Base-by-base conservation (phyloP, 2,797 vertebrate genomes). In the Lindbergichthys nudifrons region DNA sequence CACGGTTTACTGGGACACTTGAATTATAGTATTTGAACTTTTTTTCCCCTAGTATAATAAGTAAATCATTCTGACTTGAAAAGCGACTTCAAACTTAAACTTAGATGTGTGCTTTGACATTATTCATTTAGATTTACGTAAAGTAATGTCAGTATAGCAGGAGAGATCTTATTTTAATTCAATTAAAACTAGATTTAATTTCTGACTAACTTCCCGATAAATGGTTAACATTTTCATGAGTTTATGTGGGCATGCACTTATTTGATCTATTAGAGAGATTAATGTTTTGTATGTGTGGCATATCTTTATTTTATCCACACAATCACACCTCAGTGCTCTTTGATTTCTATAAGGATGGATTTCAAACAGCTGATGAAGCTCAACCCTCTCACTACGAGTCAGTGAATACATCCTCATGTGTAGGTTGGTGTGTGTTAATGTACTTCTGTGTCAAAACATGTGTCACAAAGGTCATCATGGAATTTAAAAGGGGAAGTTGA, bases 401-500 rank as follows among this genome's bases (percentile, higher is more conserved):
- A 52, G 26, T 43, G 30, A 45, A 43, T 8, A 56, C 30, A 30
- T 62, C 14, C 39, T 5, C 3, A 53, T 1, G n/a, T 45, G 43
- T 21, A 46, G 43, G 14, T 30, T 30, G 30, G 30, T 30, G 30
- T 30, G 5, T 30, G 30, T 3, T n/a, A n/a, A n/a, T n/a, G 43
- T 66, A 71, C 54, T 80, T 78, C 65, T 78, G 71, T 70, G 23
- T 58, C 2, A 1, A 48, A 47, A 4, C 2, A 3, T 46, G 26
- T 32, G 10, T 45, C 9, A 1, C 3, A 26, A 26, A 26, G 6
- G 11, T 30, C 3, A 21, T 23, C 3, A 30, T 66, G 61, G 53
- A 30, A 70, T 65, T 16, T 6, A 41, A 41, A 79, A 51, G 26
- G 8, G 83, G 87, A 89, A 88, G 81, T 81, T 18, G 16, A 0